A percentile compares a stretch with the other conserved stretches of the same genome.
Evolutionary conservation across 2,888 invertebrate species (phyloP).

Genomic region (Acanthopleura granulata): DNA sequence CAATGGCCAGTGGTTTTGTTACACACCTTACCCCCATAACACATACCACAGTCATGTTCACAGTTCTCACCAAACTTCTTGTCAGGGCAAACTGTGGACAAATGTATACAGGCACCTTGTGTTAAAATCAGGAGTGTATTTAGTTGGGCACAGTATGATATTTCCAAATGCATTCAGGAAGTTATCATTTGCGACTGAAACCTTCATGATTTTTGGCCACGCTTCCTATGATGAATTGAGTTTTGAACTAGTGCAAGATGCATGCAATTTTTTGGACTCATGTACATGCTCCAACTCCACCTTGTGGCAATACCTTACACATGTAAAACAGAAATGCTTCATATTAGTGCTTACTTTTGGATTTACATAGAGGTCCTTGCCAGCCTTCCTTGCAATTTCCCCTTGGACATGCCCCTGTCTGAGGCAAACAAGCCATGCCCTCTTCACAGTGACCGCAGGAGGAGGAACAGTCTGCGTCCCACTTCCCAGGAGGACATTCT

Average conservation of each 20-base stretch:
- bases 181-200: too few relatives aligned
- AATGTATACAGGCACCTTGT: not conserved
- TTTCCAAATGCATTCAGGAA: too few relatives aligned
- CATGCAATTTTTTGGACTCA: too few relatives aligned
- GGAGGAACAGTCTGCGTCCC: not conserved
- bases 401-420: not conserved
- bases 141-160: too few relatives aligned
- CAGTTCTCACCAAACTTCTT: constrained; percentile 37
- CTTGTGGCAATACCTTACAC: too few relatives aligned
- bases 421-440: not conserved
- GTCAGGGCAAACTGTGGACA: constrained; percentile 31
- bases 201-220: too few relatives aligned
- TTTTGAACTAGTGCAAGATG: too few relatives aligned
- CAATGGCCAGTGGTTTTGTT: constrained; percentile 28
- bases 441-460: not conserved
- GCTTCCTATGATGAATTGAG: too few relatives aligned
- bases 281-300: too few relatives aligned
- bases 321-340: too few relatives aligned
- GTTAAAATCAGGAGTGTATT: too few relatives aligned
- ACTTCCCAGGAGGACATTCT: not conserved
- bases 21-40: constrained; percentile 31
- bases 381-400: not conserved
- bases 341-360: not conserved
- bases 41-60: constrained; percentile 29
- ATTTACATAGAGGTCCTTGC: not conserved